Base-by-base conservation (phyloP, 2,113 vertebrate genomes). In the Colaptes auratus region DNA sequence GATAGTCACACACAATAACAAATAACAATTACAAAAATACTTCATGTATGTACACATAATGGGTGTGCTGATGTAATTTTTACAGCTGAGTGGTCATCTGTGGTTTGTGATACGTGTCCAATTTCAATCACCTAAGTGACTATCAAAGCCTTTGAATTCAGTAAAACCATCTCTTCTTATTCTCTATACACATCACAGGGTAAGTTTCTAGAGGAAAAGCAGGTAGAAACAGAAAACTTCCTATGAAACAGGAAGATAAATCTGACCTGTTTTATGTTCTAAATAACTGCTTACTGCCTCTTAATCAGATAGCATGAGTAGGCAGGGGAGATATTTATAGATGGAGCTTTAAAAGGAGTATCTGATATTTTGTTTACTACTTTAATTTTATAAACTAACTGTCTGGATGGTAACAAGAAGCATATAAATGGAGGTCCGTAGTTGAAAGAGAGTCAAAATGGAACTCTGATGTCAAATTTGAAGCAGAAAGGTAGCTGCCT, bases 361-460 rank as follows among this genome's bases (percentile, higher is more conserved):
- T 78, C 86, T 96, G 82, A 85, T 86, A 95, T 95, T 96, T 91
- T 95, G 92, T 95, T 96, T 95, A 96, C 95, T 93, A 92, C 91
- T 96, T 96, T 86, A 93, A 89, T 96, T 96, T 96, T 89, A 95
- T 81, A 95, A 96, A 95, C 16, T 39, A 93, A 85, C 69, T n/a
- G 36, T 88, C 78, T 7, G 12, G 78, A 82, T 74, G 64, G 92
- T 89, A 95, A 92, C 6, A 2, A 89, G 91, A 91, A 95, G 71
- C 82, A 93, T 70, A 92, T 95, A 94, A 96, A 96, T 96, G 95
- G 82, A 93, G 71, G 25, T 66, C 84, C 0, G 0, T 80, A 93
- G 80, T 73, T 55, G 92, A 93, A 92, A 83, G 79, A 79, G 16
- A 90, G 92, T 80, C 93, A 90, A 78, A 90, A 82, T 65, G 70